Evolutionary conservation across 2,797 vertebrate genomes (phyloP), one percentile per base, ranked within the genome.

Genomic region (Lacerta bilineata): DNA sequence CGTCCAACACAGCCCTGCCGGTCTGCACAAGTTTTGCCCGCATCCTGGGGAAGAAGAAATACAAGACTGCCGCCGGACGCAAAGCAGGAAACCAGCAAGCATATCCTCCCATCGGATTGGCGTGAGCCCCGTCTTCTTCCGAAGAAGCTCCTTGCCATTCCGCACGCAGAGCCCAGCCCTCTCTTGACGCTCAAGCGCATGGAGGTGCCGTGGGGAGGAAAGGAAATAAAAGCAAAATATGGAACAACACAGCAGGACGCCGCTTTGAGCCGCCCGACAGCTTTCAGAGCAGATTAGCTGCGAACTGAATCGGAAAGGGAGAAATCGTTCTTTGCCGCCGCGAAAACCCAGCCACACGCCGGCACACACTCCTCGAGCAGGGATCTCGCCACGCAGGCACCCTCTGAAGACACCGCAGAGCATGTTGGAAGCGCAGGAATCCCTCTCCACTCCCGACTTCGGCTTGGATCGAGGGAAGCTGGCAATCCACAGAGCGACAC

Each of bases 191-290:
- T 36, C 18, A 33, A 3, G 61, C 6, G 20, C 61, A 74, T 20
- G 72, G 36, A 13, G 36, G 13, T 6, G 66, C 68, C 9, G 0
- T 5, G 0, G 55, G 82, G 36, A 90, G 82, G 6, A 75, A 90
- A 74, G 33, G 8, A 74, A 6, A 89, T 83, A 91, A 75, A 90
- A 94, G n/a, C n/a, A 74, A 74, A 36, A 74, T 20, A 74, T 74
- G 36, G 36, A 76, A 91, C 2, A 80, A 84, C 93, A 64, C 93
- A 8, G 93, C 76, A 91, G 93, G 93, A 75, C 43, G 83, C 85
- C 91, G 59, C 87, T 89, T 90, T 79, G n/a, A 76, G 84, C 66
- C 87, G 69, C 87, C 86, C 66, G 59, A 78, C 0, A 46, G 77
- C 76, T 94, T 89, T 83, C 90, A 85, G 75, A 91, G 17, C 66